A percentile compares a stretch with the other conserved stretches of the same genome.
Conservation (phyloP, 1,140 invertebrate genomes). For the Atopsyche davidsoni region DNA sequence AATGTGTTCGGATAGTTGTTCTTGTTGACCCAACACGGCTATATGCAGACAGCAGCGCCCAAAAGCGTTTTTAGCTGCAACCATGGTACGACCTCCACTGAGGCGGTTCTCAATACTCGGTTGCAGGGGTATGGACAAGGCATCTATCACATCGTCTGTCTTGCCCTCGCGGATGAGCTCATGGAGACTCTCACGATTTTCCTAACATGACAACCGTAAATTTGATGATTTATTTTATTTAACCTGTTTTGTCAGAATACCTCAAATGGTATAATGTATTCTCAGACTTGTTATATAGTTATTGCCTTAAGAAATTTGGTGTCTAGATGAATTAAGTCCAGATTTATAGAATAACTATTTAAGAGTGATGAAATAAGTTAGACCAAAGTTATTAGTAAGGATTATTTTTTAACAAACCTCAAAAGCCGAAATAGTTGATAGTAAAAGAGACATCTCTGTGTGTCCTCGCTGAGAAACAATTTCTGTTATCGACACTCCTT, state of each 20-base stretch:
- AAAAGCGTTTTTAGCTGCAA: conserved; percentile 67
- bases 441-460: conserved; percentile 57
- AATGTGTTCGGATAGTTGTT: conserved; percentile 68
- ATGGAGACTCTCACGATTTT: conserved; percentile 70
- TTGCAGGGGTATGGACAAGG: conserved; percentile 51
- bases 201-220: conserved; percentile 40
- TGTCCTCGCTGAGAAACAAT: conserved; percentile 59
- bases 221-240: not conserved
- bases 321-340: too few species aligned
- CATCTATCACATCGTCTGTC: conserved; percentile 51
- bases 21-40: conserved; percentile 72
- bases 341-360: too few species aligned
- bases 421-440: conserved; percentile 62
- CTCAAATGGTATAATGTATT: too few species aligned
- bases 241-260: too few species aligned
- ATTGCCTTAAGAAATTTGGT: too few species aligned
- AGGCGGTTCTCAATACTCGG: conserved; percentile 29
- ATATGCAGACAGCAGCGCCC: conserved; percentile 71
- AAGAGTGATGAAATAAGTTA: too few species aligned
- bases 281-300: too few species aligned
- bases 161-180: conserved; percentile 64
- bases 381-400: not conserved
- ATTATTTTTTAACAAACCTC: conserved; percentile 51
- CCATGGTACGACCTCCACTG: conserved; percentile 53
- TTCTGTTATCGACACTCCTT: conserved; percentile 60